Evolutionary conservation across 2,888 invertebrate species (phyloP), one percentile per base, ranked within the genome.

Genomic region (Minunthozetes semirufus): DNA sequence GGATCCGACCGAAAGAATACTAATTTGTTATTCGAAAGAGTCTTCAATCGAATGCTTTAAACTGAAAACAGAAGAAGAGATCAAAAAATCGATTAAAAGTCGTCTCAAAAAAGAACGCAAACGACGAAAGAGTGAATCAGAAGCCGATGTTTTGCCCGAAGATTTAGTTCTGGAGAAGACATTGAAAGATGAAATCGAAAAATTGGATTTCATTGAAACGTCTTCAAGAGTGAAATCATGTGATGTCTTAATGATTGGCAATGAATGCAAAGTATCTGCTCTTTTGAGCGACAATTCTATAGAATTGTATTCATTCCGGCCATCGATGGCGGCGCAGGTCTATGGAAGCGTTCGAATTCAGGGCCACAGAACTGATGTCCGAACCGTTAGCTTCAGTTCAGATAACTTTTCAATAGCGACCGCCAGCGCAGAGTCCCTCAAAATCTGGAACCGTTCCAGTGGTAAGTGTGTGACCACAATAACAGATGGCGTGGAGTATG

Each of bases 331-430:
- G 79, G 84, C 85, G 79, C 80, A 80, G 78, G 38, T 56, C 50
- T 42, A 76, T 80, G 85, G 81, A 82, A 88, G 87, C 73, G 86
- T 94, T 66, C 85, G 86, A 0, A 85, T 86, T 77, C 88, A 90
- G 17, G 97, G 97, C 0, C 98, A 98, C 84, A 89, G 93, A 75
- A 90, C 90, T 66, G 94, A 97, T 81, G 90, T 96, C 8, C 87
- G 94, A 72, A 88, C 91, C 27, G 85, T 98, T 27, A 88, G 90
- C 74, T 94, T 98, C 82, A 94, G 94, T 82, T 92, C 92, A 1
- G 96, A 97, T 83, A 93, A 91, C 81, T 70, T 53, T 25, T 72
- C 76, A 11, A 86, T 97, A 76, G 87, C 91, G 0, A 92, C 96
- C 0, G 94, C 90, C 0, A 90, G 94, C 78, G 90, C 88, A 0